phyloP scores from a whole-genome alignment of 2,797 vertebrate species.

The Chloroceryle inda region DNA sequence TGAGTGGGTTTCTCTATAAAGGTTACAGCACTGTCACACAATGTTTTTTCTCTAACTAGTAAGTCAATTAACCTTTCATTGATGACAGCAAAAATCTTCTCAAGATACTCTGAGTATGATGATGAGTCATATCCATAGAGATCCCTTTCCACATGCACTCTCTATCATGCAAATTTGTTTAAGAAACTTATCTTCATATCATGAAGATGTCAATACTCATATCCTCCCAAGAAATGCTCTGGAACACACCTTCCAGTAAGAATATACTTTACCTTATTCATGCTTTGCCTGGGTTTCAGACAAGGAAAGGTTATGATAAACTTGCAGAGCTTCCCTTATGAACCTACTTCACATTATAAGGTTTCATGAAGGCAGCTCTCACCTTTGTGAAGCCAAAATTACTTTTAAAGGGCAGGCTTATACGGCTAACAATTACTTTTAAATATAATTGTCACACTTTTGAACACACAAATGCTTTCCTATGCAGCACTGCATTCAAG shows the following conservation, averaged over 20 bases:
- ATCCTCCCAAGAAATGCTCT: background rate
- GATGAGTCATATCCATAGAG: background rate
- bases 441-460: too few species aligned
- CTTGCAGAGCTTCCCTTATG: too few species aligned
- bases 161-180: background rate
- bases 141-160: background rate
- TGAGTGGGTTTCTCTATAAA: background rate
- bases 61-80: background rate
- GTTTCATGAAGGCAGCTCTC: too few species aligned
- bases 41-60: background rate
- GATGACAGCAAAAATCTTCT: background rate
- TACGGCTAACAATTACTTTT: too few species aligned
- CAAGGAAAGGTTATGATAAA: too few species aligned
- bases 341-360: too few species aligned
- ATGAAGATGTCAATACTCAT: background rate
- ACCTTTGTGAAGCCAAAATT: too few species aligned
- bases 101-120: background rate
- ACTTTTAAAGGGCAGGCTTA: too few species aligned
- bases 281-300: too few species aligned
- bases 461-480: too few species aligned
- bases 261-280: background rate
- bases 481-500: too few species aligned
- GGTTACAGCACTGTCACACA: background rate
- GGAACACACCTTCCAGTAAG: background rate
- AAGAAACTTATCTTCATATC: background rate